phyloP scores from a whole-genome alignment of 1,140 invertebrate species.

The Drosophila pallidifrons region DNA sequence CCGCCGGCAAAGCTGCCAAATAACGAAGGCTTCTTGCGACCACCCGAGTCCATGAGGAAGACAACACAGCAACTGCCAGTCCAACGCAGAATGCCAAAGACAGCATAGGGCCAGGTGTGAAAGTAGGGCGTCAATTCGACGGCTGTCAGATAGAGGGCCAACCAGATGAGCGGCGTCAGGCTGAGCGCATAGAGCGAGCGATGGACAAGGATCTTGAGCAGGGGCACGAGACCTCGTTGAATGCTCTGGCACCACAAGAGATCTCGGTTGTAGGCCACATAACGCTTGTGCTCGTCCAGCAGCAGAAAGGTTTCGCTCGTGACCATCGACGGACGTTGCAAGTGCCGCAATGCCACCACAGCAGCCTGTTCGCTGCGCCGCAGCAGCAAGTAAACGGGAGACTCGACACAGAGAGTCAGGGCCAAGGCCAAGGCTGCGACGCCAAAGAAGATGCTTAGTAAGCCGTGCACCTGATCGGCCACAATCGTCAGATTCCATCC shows the following conservation, averaged over 20 bases:
- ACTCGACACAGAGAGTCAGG: slow-evolving; percentile 62
- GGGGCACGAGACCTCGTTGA: slow-evolving; percentile 42
- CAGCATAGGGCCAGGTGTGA: slow-evolving; percentile 64
- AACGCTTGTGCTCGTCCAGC: slow-evolving; percentile 75
- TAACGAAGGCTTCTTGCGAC: slow-evolving; percentile 67
- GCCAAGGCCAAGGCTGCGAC: slow-evolving; percentile 52
- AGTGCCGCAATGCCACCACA: slow-evolving; percentile 57
- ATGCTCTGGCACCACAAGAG: slow-evolving; percentile 29
- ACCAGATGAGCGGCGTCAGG: slow-evolving; percentile 57
- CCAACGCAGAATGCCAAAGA: slow-evolving; percentile 61
- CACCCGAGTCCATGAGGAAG: slow-evolving; percentile 62
- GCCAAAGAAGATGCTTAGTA: slow-evolving; percentile 60
- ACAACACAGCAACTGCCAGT: slow-evolving; percentile 53
- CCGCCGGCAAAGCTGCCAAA: slow-evolving; percentile 63
- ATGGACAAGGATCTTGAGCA: slow-evolving; percentile 59
- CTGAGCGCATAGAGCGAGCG: slow-evolving; percentile 56
- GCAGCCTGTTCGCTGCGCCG: slow-evolving; percentile 61
- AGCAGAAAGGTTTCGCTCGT: slow-evolving; percentile 72
- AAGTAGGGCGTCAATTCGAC: slow-evolving; percentile 32
- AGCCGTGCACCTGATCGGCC: slow-evolving; percentile 65
- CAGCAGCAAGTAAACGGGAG: slow-evolving; percentile 64
- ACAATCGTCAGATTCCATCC: slow-evolving; percentile 54
- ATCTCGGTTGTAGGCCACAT: slow-evolving; percentile 60
- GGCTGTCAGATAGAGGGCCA: slow-evolving; percentile 45
- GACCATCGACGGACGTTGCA: slow-evolving; percentile 70